These are phyloP conservation scores for Acanthacorydalis orientalis DNA, from an alignment of 2,888 invertebrate genomes.

Conservation along the genomic window DNA sequence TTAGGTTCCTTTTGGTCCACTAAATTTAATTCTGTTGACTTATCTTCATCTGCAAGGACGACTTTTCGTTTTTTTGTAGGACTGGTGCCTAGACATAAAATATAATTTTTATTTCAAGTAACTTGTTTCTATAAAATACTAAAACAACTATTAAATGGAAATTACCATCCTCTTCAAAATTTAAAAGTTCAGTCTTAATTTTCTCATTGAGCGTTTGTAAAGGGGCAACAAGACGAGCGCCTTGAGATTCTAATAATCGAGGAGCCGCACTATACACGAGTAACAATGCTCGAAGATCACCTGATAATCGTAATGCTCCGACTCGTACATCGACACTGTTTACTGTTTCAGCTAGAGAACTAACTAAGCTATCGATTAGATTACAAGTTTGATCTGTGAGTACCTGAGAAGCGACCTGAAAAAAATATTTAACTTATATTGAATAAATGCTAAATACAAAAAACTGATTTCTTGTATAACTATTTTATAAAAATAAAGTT, in stretches of 20 bases:
- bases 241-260: slow-evolving; percentile 4
- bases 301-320: slow-evolving; percentile 31
- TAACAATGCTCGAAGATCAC: slow-evolving; percentile 38
- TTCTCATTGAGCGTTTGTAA: slow-evolving; percentile 19
- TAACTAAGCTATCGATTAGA: slow-evolving; percentile 42
- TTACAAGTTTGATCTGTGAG: slow-evolving; percentile 40
- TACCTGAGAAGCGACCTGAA: slow-evolving; percentile 40
- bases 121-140: not conserved
- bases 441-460: no score
- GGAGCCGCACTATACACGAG: slow-evolving; percentile 30
- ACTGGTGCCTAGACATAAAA: not conserved
- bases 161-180: slow-evolving; percentile 15
- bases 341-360: slow-evolving; percentile 35
- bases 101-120: not conserved
- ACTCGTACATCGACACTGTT: slow-evolving; percentile 31
- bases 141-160: not conserved
- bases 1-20: not conserved
- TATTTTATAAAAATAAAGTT: no score
- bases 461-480: no score
- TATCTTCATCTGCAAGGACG: not conserved
- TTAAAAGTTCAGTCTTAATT: slow-evolving; percentile 21
- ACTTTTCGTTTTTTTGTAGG: not conserved
- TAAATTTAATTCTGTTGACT: not conserved
- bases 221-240: slow-evolving; percentile 19
- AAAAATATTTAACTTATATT: slow-evolving; percentile 3